Conservation (phyloP, 2,888 invertebrate species). For the Notocelia uddmanniana region DNA sequence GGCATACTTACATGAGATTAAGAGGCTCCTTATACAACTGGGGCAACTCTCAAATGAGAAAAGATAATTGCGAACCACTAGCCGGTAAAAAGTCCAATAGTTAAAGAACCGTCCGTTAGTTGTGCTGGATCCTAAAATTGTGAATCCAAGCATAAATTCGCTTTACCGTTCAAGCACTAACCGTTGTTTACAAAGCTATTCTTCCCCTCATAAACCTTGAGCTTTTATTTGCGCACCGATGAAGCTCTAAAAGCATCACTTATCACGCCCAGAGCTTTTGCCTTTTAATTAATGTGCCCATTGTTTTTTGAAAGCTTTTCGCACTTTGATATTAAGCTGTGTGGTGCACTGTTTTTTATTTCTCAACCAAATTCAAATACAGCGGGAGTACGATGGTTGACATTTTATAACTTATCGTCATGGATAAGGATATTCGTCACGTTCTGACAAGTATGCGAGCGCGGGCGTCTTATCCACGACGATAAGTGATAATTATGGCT, state of each 20-base stretch:
- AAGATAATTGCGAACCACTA: too few relatives aligned
- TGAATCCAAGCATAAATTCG: not conserved
- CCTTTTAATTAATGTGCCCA: slow-evolving; percentile 38
- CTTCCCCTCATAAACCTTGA: slow-evolving; percentile 25
- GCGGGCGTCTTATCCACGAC: too few relatives aligned
- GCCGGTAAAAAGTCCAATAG: too few relatives aligned
- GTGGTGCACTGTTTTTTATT: slow-evolving; percentile 7
- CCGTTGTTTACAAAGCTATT: slow-evolving; percentile 32
- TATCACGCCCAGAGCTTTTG: slow-evolving; percentile 40
- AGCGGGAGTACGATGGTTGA: too few relatives aligned
- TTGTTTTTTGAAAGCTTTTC: slow-evolving; percentile 44
- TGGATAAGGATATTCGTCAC: too few relatives aligned
- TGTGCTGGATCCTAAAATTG: not conserved
- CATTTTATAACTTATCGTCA: too few relatives aligned
- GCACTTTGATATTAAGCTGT: slow-evolving; percentile 30
- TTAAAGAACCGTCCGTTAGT: not conserved
- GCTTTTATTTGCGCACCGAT: slow-evolving; percentile 39
- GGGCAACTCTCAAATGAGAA: too few relatives aligned
- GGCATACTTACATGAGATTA: too few relatives aligned
- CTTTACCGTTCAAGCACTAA: not conserved
- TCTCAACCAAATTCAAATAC: not conserved
- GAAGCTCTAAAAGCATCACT: slow-evolving; percentile 45
- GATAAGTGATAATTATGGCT: too few relatives aligned
- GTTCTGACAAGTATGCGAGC: too few relatives aligned
- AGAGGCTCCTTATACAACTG: too few relatives aligned